These are phyloP conservation scores for Hyperopisus bebe DNA, from an alignment of 2,113 vertebrate species.

Conservation along the genomic window DNA sequence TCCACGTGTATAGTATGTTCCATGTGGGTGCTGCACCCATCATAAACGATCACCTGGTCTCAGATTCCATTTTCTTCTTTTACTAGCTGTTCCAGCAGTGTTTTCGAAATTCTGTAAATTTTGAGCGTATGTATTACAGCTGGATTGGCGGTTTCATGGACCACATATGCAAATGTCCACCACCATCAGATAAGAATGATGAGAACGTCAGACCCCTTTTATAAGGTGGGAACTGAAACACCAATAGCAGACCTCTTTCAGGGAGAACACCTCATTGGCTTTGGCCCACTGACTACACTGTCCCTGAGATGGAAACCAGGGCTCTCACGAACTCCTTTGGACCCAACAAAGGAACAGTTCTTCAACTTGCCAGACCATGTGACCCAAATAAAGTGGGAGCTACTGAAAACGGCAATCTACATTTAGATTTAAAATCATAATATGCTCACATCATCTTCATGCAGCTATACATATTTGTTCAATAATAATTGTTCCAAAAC, in stretches of 20 bases:
- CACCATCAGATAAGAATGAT: background rate
- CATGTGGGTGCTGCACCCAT: background rate
- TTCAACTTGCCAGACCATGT: background rate
- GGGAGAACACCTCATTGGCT: background rate
- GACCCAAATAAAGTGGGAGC: background rate
- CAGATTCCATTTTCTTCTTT: background rate
- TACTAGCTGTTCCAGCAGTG: background rate
- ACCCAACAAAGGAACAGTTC: background rate
- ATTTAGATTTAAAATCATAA: background rate
- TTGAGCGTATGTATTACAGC: background rate
- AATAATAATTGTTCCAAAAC: too few relatives aligned
- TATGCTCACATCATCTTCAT: background rate
- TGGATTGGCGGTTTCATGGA: background rate
- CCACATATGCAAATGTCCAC: background rate
- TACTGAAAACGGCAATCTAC: background rate
- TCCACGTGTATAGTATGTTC: background rate
- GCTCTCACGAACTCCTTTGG: background rate
- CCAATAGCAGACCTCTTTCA: background rate
- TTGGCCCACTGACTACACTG: background rate
- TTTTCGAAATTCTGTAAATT: background rate
- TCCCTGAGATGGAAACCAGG: background rate
- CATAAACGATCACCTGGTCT: background rate
- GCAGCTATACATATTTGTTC: background rate
- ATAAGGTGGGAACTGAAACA: background rate
- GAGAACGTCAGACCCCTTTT: background rate